Conservation (phyloP, 2,113 vertebrate genomes). For the Lota lota region DNA sequence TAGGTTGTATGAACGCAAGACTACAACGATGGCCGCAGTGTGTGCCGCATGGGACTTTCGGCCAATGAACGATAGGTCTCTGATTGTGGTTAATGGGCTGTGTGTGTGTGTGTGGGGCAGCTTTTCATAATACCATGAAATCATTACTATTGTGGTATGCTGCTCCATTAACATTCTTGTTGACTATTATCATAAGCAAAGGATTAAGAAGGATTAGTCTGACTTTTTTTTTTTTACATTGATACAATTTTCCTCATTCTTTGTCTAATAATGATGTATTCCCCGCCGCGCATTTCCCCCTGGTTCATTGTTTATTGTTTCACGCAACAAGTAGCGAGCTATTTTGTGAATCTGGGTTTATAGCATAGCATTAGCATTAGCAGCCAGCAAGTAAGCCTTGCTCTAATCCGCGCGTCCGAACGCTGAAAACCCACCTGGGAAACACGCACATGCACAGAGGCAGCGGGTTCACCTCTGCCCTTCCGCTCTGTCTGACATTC, state of each 20-base stretch:
- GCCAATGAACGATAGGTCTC: no score
- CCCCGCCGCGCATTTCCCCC: background rate
- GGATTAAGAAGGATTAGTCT: slow-evolving; percentile 33
- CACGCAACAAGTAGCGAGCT: slow-evolving; percentile 33
- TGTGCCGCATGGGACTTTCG: no score
- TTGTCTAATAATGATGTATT: background rate
- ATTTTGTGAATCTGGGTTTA: slow-evolving; percentile 38
- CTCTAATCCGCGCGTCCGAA: slow-evolving; percentile 50
- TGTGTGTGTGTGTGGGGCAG: no score
- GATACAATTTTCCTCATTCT: no score
- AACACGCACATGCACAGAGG: slow-evolving; percentile 9
- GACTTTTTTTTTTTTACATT: background rate
- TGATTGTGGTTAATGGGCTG: no score
- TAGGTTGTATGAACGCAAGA: no score
- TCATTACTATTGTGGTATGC: no score
- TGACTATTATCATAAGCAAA: slow-evolving; percentile 10
- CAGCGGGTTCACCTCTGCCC: slow-evolving; percentile 3
- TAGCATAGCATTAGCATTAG: slow-evolving; percentile 19
- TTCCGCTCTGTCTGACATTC: no score
- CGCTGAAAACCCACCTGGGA: slow-evolving; percentile 15
- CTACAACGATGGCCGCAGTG: no score
- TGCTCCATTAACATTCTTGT: no score
- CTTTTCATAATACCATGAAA: background rate
- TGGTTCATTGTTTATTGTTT: slow-evolving; percentile 58
- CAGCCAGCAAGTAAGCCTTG: slow-evolving; percentile 32